These are phyloP conservation scores for Penaeus monodon DNA, from an alignment of 2,888 invertebrate species.

Conservation along the genomic window DNA sequence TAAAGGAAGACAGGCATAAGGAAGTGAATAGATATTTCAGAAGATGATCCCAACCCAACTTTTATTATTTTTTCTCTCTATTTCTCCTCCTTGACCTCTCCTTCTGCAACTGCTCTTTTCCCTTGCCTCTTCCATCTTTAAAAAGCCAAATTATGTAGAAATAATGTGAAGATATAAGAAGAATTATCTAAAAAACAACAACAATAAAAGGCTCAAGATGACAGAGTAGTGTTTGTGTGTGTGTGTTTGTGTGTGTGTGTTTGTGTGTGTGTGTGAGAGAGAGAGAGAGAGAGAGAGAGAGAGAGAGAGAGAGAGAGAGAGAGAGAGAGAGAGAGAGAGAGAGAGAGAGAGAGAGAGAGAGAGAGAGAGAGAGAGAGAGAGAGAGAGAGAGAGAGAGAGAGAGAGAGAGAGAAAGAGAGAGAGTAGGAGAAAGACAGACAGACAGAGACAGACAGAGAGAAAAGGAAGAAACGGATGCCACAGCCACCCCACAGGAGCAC, in stretches of 20 bases:
- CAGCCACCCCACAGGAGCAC: neutral
- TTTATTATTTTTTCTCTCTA: neutral
- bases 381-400: neutral
- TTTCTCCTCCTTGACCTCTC: neutral
- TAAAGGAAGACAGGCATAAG: no score
- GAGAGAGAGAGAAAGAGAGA: neutral
- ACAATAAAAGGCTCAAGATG: no score
- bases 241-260: no score
- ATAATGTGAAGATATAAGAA: no score
- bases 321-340: neutral
- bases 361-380: neutral
- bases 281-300: no score
- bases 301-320: neutral
- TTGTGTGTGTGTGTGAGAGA: no score
- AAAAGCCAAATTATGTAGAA: no score
- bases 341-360: slow-evolving; percentile 9
- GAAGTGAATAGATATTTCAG: no score
- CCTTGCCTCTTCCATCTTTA: neutral
- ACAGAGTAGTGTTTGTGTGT: no score
- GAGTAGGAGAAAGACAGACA: neutral
- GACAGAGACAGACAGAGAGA: neutral
- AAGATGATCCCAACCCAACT: no score
- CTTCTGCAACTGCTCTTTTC: neutral
- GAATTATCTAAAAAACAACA: no score
- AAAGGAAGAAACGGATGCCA: neutral